Conservation (phyloP, 1,140 invertebrate genomes). For the Caerostris darwini region DNA sequence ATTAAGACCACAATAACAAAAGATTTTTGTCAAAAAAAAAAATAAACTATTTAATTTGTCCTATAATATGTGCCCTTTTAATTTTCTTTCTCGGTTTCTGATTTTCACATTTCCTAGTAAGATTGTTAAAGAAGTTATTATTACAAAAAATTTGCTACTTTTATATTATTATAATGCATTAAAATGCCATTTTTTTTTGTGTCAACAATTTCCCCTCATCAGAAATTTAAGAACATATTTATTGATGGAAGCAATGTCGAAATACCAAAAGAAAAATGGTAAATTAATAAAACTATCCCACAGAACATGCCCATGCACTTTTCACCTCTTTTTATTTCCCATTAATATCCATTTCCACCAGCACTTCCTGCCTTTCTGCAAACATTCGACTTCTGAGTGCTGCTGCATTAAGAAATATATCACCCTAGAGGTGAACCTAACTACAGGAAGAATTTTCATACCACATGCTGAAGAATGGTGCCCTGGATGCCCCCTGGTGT, state of each 20-base stretch:
- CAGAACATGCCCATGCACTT: not conserved
- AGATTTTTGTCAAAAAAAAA: no score
- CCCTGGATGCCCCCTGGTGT: not conserved
- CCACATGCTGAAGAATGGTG: not conserved
- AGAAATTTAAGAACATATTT: not conserved
- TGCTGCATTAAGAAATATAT: not conserved
- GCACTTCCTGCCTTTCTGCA: not conserved
- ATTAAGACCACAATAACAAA: no score
- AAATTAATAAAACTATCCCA: not conserved
- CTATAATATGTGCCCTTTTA: no score
- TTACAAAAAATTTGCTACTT: not conserved
- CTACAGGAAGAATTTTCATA: not conserved
- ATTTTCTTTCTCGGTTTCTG: no score
- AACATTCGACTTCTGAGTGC: not conserved
- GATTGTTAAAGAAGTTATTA: not conserved
- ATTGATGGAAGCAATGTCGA: not conserved
- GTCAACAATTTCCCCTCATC: not conserved
- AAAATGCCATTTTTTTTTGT: not conserved
- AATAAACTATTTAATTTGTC: no score
- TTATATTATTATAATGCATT: not conserved
- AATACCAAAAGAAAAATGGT: not conserved
- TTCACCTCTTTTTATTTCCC: not conserved
- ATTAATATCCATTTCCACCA: not conserved
- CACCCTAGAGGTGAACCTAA: not conserved
- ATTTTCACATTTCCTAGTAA: no score